A percentile compares a stretch with the other conserved stretches of the same genome.
phyloP scores from a whole-genome alignment of 64 coral and sea anemone species.

The Dendronephthya gigantea region DNA sequence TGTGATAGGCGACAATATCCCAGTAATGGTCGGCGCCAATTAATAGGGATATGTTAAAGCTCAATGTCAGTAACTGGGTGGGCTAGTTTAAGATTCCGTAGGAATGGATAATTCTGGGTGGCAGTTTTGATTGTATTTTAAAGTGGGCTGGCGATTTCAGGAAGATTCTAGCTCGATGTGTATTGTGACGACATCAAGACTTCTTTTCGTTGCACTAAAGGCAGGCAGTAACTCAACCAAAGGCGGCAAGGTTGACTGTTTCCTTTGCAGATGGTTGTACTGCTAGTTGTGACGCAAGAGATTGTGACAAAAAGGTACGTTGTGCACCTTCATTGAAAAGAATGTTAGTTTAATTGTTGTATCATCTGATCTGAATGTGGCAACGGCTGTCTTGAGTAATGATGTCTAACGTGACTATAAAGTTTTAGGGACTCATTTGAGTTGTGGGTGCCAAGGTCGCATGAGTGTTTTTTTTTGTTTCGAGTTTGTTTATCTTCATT shows the following conservation, averaged over 20 bases:
- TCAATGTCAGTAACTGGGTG: conserved; percentile 30
- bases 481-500: background rate
- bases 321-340: conserved; percentile 42
- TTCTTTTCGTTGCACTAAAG: background rate
- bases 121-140: background rate
- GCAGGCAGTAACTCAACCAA: too few relatives aligned
- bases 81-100: conserved; percentile 10
- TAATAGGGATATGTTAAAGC: conserved; percentile 24
- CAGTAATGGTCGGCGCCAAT: conserved; percentile 30
- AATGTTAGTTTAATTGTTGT: conserved; percentile 8
- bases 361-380: background rate
- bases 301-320: conserved; percentile 22
- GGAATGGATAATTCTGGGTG: background rate
- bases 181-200: background rate
- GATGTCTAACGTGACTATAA: too few relatives aligned
- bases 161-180: background rate
- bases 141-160: conserved; percentile 40
- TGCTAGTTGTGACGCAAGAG: background rate
- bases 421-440: conserved; percentile 31
- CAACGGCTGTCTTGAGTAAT: too few relatives aligned
- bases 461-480: background rate
- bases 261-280: background rate
- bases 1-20: conserved; percentile 10
- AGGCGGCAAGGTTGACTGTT: conserved; percentile 20
- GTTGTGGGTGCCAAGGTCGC: background rate